phyloP scores from a whole-genome alignment of 2,797 vertebrate genomes.

The Alexandromys oeconomus region DNA sequence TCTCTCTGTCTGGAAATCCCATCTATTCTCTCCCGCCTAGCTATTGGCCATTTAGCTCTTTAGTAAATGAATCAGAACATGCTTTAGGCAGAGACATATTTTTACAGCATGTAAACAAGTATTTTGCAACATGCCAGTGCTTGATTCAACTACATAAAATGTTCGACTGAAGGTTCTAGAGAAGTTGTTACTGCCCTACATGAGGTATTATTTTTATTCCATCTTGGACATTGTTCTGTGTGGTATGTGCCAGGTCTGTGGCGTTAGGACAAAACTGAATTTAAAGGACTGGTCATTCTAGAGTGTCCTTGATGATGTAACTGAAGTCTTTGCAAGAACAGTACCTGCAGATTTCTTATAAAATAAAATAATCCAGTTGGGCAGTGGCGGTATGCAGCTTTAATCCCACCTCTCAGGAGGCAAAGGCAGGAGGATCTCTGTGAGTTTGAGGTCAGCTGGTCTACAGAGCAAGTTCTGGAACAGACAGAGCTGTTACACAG shows the following conservation, averaged over 20 bases:
- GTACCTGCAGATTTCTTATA: background rate
- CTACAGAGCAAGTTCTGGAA: background rate
- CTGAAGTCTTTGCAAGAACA: background rate
- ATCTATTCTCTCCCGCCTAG: too few relatives aligned
- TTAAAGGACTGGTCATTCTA: conserved; percentile 40
- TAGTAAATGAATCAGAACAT: too few relatives aligned
- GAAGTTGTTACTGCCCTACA: background rate
- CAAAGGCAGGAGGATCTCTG: background rate
- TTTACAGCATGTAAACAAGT: too few relatives aligned
- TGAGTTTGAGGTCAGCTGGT: background rate
- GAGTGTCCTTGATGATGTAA: conserved; percentile 11
- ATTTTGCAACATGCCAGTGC: background rate
- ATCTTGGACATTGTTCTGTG: background rate
- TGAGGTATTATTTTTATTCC: conserved; percentile 9
- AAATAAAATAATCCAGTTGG: background rate
- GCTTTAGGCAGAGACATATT: too few relatives aligned
- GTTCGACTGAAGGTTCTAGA: background rate
- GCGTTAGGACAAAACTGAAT: conserved; percentile 25
- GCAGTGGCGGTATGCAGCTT: too few relatives aligned
- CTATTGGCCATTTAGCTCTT: too few relatives aligned
- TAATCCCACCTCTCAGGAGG: background rate
- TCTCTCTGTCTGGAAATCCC: too few relatives aligned
- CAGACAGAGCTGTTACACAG: background rate
- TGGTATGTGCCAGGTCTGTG: background rate
- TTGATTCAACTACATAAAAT: conserved; percentile 4